These are phyloP conservation scores for Arenicola marina DNA, from an alignment of 2,888 invertebrate genomes.

Conservation along the genomic window DNA sequence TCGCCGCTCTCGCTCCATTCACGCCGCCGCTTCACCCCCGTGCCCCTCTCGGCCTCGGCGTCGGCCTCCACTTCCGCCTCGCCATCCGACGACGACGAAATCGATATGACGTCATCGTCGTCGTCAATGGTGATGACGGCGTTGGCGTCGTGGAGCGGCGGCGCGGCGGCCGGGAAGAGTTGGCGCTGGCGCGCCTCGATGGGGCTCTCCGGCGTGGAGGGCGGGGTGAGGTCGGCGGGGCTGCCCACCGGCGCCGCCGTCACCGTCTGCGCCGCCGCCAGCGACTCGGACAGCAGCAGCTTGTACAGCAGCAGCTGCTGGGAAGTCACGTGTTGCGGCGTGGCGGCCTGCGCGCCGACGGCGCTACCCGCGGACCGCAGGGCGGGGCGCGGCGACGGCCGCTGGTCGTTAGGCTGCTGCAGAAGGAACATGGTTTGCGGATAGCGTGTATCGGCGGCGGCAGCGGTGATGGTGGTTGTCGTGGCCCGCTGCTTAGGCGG, in stretches of 20 bases:
- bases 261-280: background rate
- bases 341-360: background rate
- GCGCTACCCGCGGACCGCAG: background rate
- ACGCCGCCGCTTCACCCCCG: too few relatives aligned
- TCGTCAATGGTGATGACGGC: background rate
- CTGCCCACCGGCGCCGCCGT: background rate
- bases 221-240: background rate
- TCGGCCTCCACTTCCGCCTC: too few relatives aligned
- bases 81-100: too few relatives aligned
- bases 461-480: too few relatives aligned
- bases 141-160: background rate
- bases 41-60: too few relatives aligned
- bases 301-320: background rate
- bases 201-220: background rate
- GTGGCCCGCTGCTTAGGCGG: too few relatives aligned
- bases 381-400: background rate
- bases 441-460: too few relatives aligned
- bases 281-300: background rate
- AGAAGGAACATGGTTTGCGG: background rate
- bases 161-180: background rate
- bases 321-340: background rate
- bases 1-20: too few relatives aligned
- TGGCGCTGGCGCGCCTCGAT: background rate
- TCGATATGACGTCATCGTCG: constrained; percentile 1
- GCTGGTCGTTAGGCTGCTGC: background rate